These are phyloP conservation scores for Nebria salina DNA, from an alignment of 2,888 invertebrate species.

Conservation along the genomic window DNA sequence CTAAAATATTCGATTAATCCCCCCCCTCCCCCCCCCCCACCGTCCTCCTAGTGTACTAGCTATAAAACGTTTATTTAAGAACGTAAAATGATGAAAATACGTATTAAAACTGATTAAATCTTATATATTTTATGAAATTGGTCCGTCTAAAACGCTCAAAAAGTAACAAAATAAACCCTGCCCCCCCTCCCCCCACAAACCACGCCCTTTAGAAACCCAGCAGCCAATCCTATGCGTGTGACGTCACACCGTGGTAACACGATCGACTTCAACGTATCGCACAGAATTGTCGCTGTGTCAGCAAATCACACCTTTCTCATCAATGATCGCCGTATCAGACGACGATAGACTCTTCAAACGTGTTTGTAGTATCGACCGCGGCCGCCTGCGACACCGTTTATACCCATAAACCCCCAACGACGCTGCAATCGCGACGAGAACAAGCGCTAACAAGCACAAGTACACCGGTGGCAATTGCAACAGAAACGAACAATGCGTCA, in stretches of 20 bases:
- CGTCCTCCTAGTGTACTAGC: no score
- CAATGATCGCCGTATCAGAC: conserved; percentile 84
- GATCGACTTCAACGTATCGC: conserved; percentile 89
- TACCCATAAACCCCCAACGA: conserved; percentile 55
- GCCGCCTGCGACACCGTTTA: conserved; percentile 67
- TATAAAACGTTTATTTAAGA: no score
- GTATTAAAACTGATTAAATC: not conserved
- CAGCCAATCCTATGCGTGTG: no score
- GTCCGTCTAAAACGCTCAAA: conserved; percentile 47
- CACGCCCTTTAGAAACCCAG: no score
- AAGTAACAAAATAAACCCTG: not conserved
- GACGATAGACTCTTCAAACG: conserved; percentile 80
- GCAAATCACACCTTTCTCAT: conserved; percentile 91
- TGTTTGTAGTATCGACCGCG: conserved; percentile 81
- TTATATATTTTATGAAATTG: conserved; percentile 39
- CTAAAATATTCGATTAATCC: no score
- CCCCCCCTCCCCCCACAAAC: no score
- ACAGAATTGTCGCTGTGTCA: conserved; percentile 97
- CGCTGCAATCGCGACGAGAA: conserved; percentile 57
- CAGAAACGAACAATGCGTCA: conserved; percentile 81
- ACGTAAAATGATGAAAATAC: no score
- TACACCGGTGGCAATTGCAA: conserved; percentile 81
- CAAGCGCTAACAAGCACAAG: conserved; percentile 65
- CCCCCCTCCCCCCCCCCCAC: no score
- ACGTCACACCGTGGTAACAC: conserved; percentile 89